Conservation (phyloP, 2,888 invertebrate genomes). For the Phania funesta region DNA sequence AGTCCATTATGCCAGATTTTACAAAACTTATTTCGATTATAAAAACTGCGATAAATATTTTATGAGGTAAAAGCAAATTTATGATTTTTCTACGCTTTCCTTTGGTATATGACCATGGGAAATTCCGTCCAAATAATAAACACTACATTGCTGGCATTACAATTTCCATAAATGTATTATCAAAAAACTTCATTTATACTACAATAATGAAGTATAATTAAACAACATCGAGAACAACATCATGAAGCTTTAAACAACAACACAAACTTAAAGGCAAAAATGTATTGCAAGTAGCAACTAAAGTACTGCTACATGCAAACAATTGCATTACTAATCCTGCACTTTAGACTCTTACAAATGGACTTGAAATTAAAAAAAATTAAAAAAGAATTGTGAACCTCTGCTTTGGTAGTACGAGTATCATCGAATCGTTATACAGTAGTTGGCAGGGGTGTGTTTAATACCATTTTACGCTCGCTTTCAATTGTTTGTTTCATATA, state of each 20-base stretch:
- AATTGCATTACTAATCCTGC: background rate
- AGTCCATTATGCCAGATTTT: too few species aligned
- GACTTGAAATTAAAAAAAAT: background rate
- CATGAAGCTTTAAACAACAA: slow-evolving; percentile 9
- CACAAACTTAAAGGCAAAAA: background rate
- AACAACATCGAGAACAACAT: slow-evolving; percentile 40
- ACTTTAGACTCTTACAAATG: background rate
- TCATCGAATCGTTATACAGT: background rate
- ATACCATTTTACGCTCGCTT: slow-evolving; percentile 58
- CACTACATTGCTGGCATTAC: slow-evolving; percentile 45
- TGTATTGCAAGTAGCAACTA: background rate
- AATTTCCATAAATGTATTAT: slow-evolving; percentile 36
- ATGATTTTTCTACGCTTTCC: background rate
- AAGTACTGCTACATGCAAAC: background rate
- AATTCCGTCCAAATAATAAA: slow-evolving; percentile 11
- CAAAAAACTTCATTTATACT: slow-evolving; percentile 1
- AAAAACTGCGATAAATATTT: too few species aligned
- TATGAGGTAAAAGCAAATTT: too few species aligned
- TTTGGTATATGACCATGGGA: background rate
- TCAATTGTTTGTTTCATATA: slow-evolving; percentile 40
- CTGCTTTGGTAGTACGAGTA: background rate
- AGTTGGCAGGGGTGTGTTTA: slow-evolving; percentile 44
- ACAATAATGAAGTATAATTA: slow-evolving; percentile 39
- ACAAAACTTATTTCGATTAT: too few species aligned
- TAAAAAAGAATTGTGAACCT: background rate